Conservation (phyloP, 2,797 vertebrate species). For the Urocyon cinereoargenteus region DNA sequence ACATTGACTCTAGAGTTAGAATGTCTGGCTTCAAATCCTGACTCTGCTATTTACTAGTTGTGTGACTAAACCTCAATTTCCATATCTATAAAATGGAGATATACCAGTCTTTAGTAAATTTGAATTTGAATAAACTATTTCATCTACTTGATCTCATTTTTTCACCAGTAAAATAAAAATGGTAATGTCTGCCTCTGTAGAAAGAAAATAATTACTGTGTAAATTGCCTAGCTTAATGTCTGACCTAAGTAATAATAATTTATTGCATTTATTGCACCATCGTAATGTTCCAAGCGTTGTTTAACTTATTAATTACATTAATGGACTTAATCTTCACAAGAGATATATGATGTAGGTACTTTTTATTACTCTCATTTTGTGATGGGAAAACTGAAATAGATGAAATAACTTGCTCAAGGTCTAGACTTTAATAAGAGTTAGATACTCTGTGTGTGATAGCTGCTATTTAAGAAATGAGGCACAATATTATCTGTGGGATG, state of each 20-base stretch:
- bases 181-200: background rate
- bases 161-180: background rate
- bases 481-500: background rate
- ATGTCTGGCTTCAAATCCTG: background rate
- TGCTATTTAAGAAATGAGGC: background rate
- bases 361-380: background rate
- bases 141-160: background rate
- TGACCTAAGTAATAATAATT: background rate
- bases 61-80: background rate
- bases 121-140: conserved; percentile 2
- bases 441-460: background rate
- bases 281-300: background rate
- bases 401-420: background rate
- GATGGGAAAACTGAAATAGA: background rate
- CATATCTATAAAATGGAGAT: background rate
- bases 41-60: background rate
- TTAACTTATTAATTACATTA: background rate
- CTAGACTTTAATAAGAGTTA: background rate
- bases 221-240: background rate
- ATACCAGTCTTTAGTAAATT: background rate
- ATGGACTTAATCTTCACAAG: background rate
- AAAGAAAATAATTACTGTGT: background rate
- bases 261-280: background rate
- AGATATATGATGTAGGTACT: background rate
- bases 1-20: background rate